A percentile compares a stretch with the other conserved stretches of the same genome.
Evolutionary conservation across 2,888 invertebrate species (phyloP).

Genomic region (Emmelina monodactyla): DNA sequence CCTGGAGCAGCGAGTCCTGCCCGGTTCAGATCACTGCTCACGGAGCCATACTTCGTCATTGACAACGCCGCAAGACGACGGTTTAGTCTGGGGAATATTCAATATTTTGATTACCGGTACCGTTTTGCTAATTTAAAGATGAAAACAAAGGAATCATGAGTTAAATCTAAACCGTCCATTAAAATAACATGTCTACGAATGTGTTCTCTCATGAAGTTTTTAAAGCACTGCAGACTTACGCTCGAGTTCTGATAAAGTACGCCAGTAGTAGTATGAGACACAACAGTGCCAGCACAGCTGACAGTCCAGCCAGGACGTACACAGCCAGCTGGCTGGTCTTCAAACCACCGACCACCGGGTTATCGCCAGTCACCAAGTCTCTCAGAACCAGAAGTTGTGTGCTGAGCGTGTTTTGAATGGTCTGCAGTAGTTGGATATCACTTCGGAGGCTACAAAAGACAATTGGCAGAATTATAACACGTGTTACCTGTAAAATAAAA

Average conservation of each 20-base stretch:
- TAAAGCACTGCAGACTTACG: too few species aligned
- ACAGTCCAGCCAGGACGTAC: slow-evolving; percentile 62
- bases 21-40: slow-evolving; percentile 68
- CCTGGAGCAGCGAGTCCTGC: slow-evolving; percentile 65
- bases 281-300: slow-evolving; percentile 56
- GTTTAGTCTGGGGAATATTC: slow-evolving; percentile 56
- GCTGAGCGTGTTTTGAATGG: slow-evolving; percentile 40
- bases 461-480: neutral
- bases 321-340: slow-evolving; percentile 46
- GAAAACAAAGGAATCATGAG: too few species aligned
- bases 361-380: slow-evolving; percentile 48
- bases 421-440: slow-evolving; percentile 45
- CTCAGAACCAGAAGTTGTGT: slow-evolving; percentile 37
- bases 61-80: slow-evolving; percentile 69
- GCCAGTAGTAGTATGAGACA: slow-evolving; percentile 51
- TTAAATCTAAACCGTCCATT: too few species aligned
- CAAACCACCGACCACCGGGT: slow-evolving; percentile 25
- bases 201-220: too few species aligned
- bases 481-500: neutral
- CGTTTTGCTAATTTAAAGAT: too few species aligned
- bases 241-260: slow-evolving; percentile 64
- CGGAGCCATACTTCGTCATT: slow-evolving; percentile 70
- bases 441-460: slow-evolving; percentile 38
- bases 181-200: too few species aligned
- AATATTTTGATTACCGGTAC: too few species aligned